A percentile compares a stretch with the other conserved stretches of the same genome.
These are phyloP conservation scores for Aelia acuminata DNA, from an alignment of 2,888 invertebrate genomes.

Conservation along the genomic window DNA sequence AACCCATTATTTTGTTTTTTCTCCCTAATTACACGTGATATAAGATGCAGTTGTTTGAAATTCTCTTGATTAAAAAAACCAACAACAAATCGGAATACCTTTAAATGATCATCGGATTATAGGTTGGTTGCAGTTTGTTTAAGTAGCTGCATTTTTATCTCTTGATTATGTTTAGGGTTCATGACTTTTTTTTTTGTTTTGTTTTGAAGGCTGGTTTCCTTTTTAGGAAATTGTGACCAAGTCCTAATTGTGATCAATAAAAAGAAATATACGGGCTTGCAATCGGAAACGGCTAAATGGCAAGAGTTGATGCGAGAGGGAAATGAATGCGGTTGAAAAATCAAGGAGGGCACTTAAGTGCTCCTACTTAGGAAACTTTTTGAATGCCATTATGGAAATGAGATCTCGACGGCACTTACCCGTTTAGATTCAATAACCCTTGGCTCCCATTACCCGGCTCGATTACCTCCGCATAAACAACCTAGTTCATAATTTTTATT, in stretches of 20 bases:
- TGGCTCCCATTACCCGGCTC: neutral
- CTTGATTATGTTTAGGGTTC: too few relatives aligned
- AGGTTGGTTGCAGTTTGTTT: too few relatives aligned
- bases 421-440: slow-evolving; percentile 20
- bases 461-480: neutral
- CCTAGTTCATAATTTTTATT: neutral
- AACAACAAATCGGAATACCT: too few relatives aligned
- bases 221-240: neutral
- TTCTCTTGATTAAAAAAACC: too few relatives aligned
- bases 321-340: slow-evolving; percentile 35
- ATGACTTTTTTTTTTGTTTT: neutral
- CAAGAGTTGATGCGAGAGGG: neutral
- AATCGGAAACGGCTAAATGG: neutral
- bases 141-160: too few relatives aligned
- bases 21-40: too few relatives aligned
- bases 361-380: slow-evolving; percentile 43
- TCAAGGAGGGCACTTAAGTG: slow-evolving; percentile 38
- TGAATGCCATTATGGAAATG: slow-evolving; percentile 48
- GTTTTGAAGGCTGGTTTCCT: neutral
- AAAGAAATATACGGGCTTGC: neutral
- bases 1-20: too few relatives aligned
- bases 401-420: neutral
- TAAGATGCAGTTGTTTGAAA: too few relatives aligned
- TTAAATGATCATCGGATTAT: too few relatives aligned
- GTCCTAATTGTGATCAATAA: neutral